Base-by-base conservation (phyloP, 2,888 invertebrate genomes). In the Pachycephus smyrnensis region DNA sequence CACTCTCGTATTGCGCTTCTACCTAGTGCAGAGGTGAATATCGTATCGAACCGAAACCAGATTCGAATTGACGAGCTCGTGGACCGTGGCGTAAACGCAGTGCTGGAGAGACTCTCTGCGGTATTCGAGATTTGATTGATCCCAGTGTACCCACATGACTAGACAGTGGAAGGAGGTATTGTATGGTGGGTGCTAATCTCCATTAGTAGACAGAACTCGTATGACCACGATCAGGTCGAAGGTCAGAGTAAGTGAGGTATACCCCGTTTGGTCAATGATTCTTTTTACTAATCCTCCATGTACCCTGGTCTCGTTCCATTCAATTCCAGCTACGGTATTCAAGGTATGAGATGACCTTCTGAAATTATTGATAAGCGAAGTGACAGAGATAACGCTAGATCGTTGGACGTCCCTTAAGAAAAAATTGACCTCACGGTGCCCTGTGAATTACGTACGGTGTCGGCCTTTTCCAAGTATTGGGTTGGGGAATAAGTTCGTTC, bases 51-150 rank as follows among this genome's bases (percentile, higher is more conserved):
- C 31, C 71, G 71, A 71, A 71, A 71, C 32, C 33, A 82, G 82
- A 77, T 77, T 75, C 81, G 84, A 80, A 84, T 85, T 88, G 85
- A 88, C 86, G 87, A 84, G 85, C 83, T 81, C 84, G 84, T 84
- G 86, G 85, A 85, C 84, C 83, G 79, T 76, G 85, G 82, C 84
- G 86, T 84, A 87, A 88, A 88, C 86, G 85, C 83, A 86, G 85
- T 86, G 84, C 84, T 86, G 85, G 84, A 83, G 84, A 84, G 81
- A 81, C 85, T 84, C 80, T 80, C 80, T 82, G 81, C 79, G 79
- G 84, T 84, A 88, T 86, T 83, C 84, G 86, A 85, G 84, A 86
- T 86, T 85, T 86, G 85, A 88, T 87, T 88, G 85, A 86, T 86
- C 84, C 81, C 81, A 81, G 83, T 82, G 81, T 85, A 75, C 55